Conservation (phyloP, 1,140 invertebrate species). For the Hyposmocoma kahamanoa region DNA sequence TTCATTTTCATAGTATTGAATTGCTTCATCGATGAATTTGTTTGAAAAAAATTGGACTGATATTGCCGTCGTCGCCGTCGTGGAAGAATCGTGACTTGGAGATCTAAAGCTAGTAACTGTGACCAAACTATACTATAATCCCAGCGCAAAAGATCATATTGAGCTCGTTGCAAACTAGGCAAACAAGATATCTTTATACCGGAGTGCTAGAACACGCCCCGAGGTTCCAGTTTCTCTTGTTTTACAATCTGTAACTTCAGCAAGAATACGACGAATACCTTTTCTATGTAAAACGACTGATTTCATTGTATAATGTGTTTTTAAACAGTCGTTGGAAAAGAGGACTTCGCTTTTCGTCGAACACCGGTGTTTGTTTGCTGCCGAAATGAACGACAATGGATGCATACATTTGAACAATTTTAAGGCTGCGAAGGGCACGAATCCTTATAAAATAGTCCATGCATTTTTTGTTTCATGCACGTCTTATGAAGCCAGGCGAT, state of each 20-base stretch:
- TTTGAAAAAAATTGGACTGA: no score
- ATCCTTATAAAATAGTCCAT: constrained; percentile 84
- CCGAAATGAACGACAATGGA: constrained; percentile 79
- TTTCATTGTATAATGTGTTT: background rate
- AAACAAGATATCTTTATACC: no score
- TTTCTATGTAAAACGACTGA: background rate
- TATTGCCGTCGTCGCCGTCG: no score
- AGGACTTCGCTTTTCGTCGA: background rate
- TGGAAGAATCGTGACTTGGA: no score
- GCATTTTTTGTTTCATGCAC: constrained; percentile 84
- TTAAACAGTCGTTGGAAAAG: background rate
- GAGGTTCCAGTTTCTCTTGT: background rate
- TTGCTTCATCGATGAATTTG: no score
- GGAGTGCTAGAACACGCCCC: background rate
- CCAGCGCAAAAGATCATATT: no score
- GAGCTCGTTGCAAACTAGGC: no score
- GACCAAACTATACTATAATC: no score
- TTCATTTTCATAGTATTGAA: no score
- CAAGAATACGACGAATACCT: background rate
- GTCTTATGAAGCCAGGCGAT: constrained; percentile 79
- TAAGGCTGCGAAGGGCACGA: constrained; percentile 83
- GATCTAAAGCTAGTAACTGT: no score
- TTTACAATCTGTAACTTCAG: background rate
- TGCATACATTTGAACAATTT: constrained; percentile 86
- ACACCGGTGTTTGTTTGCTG: constrained; percentile 21